phyloP scores from a whole-genome alignment of 2,888 invertebrate genomes.

The Sialis lutaria region DNA sequence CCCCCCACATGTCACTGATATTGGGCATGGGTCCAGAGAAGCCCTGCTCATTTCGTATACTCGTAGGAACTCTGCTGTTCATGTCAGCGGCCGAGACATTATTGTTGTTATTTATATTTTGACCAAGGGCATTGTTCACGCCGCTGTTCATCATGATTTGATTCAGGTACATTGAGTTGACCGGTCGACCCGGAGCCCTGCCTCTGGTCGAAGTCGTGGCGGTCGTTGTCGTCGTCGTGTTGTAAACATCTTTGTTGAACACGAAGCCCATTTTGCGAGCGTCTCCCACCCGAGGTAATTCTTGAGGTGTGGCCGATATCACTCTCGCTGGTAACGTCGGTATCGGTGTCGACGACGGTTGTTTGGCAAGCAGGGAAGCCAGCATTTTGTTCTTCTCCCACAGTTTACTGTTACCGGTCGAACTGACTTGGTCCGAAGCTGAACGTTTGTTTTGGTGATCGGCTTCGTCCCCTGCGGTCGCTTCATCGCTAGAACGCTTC shows the following conservation, averaged over 20 bases:
- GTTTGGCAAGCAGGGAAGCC: conserved; percentile 62
- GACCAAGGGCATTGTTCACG: not conserved
- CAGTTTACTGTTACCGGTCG: conserved; percentile 40
- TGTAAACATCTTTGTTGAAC: conserved; percentile 1
- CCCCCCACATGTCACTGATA: conserved; percentile 24
- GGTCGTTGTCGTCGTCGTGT: conserved; percentile 8
- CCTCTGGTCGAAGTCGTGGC: conserved; percentile 3
- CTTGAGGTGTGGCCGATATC: conserved; percentile 53
- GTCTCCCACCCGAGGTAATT: conserved; percentile 31
- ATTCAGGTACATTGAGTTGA: conserved; percentile 23
- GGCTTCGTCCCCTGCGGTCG: conserved; percentile 30
- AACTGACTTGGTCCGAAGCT: conserved; percentile 18
- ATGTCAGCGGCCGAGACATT: conserved; percentile 10
- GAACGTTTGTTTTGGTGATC: conserved; percentile 25
- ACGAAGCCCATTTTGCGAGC: conserved; percentile 1
- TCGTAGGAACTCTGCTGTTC: conserved; percentile 4
- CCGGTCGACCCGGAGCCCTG: conserved; percentile 14
- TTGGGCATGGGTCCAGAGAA: not conserved
- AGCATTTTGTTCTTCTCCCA: conserved; percentile 76
- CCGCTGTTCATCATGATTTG: conserved; percentile 20
- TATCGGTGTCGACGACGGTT: conserved; percentile 44
- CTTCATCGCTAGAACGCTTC: conserved; percentile 44
- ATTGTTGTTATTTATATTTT: conserved; percentile 9
- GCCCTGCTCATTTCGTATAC: conserved; percentile 15
- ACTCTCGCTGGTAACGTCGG: conserved; percentile 45